Base-by-base conservation (phyloP, 2,888 invertebrate genomes). In the Trachelus troglodyta region DNA sequence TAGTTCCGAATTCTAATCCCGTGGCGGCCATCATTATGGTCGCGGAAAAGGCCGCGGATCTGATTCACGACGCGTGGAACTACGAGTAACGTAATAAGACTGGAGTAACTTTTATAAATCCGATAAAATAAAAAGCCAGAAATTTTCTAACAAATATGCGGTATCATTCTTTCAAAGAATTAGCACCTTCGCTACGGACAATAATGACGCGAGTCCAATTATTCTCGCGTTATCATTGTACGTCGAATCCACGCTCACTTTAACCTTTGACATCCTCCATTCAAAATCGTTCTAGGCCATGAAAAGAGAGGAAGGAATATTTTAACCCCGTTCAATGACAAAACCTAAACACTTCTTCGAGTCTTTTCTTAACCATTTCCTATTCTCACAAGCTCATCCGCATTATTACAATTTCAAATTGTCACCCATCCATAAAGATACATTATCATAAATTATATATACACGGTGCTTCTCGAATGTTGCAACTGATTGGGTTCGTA, bases 1-100 rank as follows among this genome's bases (percentile, higher is more conserved):
- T 93, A 76, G 93, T 95, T 11, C 93, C 94, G 73, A 94, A 94
- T 12, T 94, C 94, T 0, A 95, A 96, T 89, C 95, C 95, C 0
- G 94, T 94, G 77, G 95, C 94, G 0, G 94, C 94, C 4, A 94
- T 94, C 0, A 94, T 95, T 69, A 95, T 95, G 95, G 94, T 95
- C 40, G 96, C 94, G 0, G 96, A 96, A 90, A 96, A 95, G 85
- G 95, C 93, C 4, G 93, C 95, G 0, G 95, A 94, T 87, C 92
- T 95, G 89, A 93, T 95, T 76, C 94, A 93, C 82, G 87, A 88
- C 69, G 90, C 92, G 76, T 94, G 94, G 94, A 73, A 35, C 6
- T 69, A 37, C 31, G 23, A 69, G 34, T 37, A 34, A 34, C 56
- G 2, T 23, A 9, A 56, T 9, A 56, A 23, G 35, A 76, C 37